Percentiles rank a stretch among this genome's conserved stretches.
Evolutionary conservation across 2,797 vertebrate species (phyloP).

Genomic region (Malurus splendens): DNA sequence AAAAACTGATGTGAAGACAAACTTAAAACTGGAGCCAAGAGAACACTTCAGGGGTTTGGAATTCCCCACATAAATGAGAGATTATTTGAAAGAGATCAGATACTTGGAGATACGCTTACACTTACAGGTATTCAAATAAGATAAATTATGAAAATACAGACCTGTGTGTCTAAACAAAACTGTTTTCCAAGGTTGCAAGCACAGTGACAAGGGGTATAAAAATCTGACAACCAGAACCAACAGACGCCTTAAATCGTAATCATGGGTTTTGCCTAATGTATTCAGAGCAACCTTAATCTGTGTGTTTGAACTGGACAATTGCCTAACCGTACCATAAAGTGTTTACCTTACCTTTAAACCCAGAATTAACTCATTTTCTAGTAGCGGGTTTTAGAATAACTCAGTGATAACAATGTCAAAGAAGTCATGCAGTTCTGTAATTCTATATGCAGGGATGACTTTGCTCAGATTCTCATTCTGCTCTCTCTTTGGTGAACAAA

Average conservation of each 20-base stretch:
- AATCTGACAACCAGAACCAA: constrained; percentile 33
- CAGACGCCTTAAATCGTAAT: constrained; percentile 27
- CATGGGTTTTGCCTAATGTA: neutral
- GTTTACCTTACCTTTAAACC: constrained; percentile 50
- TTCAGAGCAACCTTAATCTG: constrained; percentile 13
- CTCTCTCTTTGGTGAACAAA: neutral
- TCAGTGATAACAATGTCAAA: constrained; percentile 41
- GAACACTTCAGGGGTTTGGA: neutral
- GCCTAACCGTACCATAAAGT: neutral
- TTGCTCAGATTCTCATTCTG: neutral
- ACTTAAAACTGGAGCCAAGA: neutral
- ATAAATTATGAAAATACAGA: neutral
- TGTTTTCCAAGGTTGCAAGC: neutral
- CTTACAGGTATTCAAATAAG: neutral
- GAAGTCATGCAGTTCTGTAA: neutral
- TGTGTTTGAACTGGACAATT: constrained; percentile 1
- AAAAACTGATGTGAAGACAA: constrained; percentile 10
- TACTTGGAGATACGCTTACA: neutral
- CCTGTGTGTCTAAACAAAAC: neutral
- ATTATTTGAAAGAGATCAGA: neutral
- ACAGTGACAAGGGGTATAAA: neutral
- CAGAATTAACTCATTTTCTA: constrained; percentile 40
- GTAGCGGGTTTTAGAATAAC: neutral
- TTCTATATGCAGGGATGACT: neutral
- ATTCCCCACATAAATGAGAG: neutral